Percentiles rank a stretch among this genome's conserved stretches.
These are phyloP conservation scores for Oxyura jamaicensis DNA, from an alignment of 2,113 vertebrate species.

Conservation along the genomic window DNA sequence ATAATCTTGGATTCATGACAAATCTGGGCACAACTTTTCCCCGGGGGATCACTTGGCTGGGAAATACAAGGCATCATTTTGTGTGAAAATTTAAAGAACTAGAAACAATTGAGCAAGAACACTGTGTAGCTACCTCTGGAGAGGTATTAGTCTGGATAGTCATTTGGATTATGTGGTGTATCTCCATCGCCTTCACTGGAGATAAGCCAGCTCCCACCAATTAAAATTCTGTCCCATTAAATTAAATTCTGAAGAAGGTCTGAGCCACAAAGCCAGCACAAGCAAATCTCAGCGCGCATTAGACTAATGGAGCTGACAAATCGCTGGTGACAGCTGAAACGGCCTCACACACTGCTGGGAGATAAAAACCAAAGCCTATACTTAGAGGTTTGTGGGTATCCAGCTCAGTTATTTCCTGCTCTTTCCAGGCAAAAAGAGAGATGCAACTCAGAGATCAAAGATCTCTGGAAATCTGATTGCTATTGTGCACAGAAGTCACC, in stretches of 20 bases:
- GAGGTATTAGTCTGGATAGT: background rate
- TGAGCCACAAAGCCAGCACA: slow-evolving; percentile 15
- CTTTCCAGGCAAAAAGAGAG: slow-evolving; percentile 35
- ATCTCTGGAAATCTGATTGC: background rate
- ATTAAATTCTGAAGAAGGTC: background rate
- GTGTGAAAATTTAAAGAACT: background rate
- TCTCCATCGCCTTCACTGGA: background rate
- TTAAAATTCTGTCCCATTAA: background rate
- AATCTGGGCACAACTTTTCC: background rate
- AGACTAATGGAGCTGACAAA: slow-evolving; percentile 23
- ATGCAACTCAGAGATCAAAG: slow-evolving; percentile 33
- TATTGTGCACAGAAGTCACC: slow-evolving; percentile 23
- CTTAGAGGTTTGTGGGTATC: slow-evolving; percentile 53
- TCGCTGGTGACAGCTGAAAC: background rate
- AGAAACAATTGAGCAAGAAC: background rate
- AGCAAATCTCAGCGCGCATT: slow-evolving; percentile 31
- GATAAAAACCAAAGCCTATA: slow-evolving; percentile 50
- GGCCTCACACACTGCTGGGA: slow-evolving; percentile 39
- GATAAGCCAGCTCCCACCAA: background rate
- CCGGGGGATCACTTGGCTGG: background rate
- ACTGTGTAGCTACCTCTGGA: background rate
- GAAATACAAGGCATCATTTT: background rate
- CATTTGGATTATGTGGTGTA: background rate
- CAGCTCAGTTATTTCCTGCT: slow-evolving; percentile 73
- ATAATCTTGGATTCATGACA: background rate